Base-by-base conservation (phyloP, 2,113 vertebrate genomes). In the Rhinolophus ferrumequinum region DNA sequence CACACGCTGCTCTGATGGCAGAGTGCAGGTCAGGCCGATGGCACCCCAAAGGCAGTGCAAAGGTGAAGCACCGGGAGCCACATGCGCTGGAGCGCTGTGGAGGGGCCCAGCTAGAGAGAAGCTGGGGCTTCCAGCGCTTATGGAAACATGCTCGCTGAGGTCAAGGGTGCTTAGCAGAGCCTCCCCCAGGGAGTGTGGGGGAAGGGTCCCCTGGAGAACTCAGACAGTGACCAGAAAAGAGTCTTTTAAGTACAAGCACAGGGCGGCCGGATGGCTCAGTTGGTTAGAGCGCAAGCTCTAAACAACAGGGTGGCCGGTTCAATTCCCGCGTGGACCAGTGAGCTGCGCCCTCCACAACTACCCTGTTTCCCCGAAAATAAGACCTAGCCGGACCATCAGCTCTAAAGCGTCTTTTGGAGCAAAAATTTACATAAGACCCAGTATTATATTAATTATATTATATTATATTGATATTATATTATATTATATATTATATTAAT, bases 61-160 rank as follows among this genome's bases (percentile, higher is more conserved):
- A 77, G 30, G 41, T 26, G 35, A 33, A 30, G 5, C 7, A 47
- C 47, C 47, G 47, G 7, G 47, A 13, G 47, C 47, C 26, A 52
- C 11, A 2, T 2, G 14, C 12, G 5, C 12, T 58, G 67, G 26
- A 35, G 0, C 38, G 22, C 41, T 2, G 21, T 26, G 0, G 38
- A 38, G 33, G 24, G 44, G 54, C 6, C 14, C 15, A 26, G 26
- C 44, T 11, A 44, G 28, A 44, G 44, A 58, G 70, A 82, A 52
- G 52, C 67, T n/a, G 0, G 28, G 76, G 76, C 52, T 3, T 33
- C 35, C 75, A 47, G 13, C 11, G 8, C 19, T 54, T 1, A 6
- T 12, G 60, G 30, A 91, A 60, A 50, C 18, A 5, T 0, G 10
- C 3, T 76, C 60, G 44, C 21, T 33, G 10, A 0, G 41, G 28